These are phyloP conservation scores for Dreissena rostriformis DNA, from an alignment of 1,140 invertebrate genomes.

Conservation along the genomic window DNA sequence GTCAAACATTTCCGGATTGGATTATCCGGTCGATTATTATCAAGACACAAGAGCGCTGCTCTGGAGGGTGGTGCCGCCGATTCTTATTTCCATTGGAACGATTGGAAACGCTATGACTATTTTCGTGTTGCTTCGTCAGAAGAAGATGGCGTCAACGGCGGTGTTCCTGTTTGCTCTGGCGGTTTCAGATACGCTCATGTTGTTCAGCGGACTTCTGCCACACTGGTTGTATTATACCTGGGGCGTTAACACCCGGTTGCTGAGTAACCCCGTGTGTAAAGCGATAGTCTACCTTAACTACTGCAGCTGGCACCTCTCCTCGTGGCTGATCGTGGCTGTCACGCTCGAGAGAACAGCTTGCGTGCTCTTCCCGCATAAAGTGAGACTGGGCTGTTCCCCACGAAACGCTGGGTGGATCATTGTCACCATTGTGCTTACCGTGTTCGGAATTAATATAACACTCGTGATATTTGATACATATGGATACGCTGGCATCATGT, in stretches of 20 bases:
- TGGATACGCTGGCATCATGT: not conserved
- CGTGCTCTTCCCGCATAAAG: slow-evolving; percentile 63
- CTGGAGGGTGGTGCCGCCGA: slow-evolving; percentile 50
- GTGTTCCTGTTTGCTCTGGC: slow-evolving; percentile 61
- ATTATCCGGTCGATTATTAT: slow-evolving; percentile 34
- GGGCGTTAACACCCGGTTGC: slow-evolving; percentile 53
- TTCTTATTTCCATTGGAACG: slow-evolving; percentile 61
- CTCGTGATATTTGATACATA: too few relatives aligned
- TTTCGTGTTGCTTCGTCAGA: slow-evolving; percentile 42
- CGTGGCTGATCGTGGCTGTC: slow-evolving; percentile 68
- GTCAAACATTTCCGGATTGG: too few relatives aligned
- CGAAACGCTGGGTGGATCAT: not conserved
- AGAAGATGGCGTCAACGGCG: slow-evolving; percentile 44
- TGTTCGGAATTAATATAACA: slow-evolving; percentile 8
- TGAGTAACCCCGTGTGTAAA: slow-evolving; percentile 55
- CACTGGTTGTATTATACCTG: slow-evolving; percentile 59
- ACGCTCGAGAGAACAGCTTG: slow-evolving; percentile 64
- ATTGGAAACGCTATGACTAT: slow-evolving; percentile 63
- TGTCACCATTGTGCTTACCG: slow-evolving; percentile 2
- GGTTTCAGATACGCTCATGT: slow-evolving; percentile 57
- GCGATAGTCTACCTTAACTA: slow-evolving; percentile 58
- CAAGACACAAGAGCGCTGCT: slow-evolving; percentile 16
- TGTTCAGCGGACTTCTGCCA: slow-evolving; percentile 64
- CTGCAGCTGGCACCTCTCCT: slow-evolving; percentile 52
- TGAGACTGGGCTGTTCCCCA: slow-evolving; percentile 39